phyloP scores from a whole-genome alignment of 2,888 invertebrate genomes.

The Colletes collaris region DNA sequence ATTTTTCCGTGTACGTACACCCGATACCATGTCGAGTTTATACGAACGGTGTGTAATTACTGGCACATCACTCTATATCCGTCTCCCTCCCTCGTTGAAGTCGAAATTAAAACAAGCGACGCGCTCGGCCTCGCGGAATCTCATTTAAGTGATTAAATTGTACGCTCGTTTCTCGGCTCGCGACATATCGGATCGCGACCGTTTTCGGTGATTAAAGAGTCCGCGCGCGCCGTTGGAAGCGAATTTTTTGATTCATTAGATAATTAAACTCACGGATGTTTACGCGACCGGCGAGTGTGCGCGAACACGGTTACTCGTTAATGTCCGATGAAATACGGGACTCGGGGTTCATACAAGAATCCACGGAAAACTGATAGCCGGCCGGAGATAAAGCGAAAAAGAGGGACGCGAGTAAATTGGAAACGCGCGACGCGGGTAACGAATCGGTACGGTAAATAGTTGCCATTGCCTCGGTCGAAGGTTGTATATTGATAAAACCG shows the following conservation, averaged over 20 bases:
- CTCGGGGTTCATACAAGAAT: conserved; percentile 12
- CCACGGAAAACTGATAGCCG: conserved; percentile 10
- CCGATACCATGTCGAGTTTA: conserved; percentile 25
- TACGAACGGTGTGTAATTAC: not conserved
- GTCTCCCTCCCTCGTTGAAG: not conserved
- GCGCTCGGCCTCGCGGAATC: conserved; percentile 17
- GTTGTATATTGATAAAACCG: conserved; percentile 62
- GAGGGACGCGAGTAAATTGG: conserved; percentile 9
- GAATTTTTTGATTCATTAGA: conserved; percentile 51
- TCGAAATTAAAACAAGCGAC: conserved; percentile 46
- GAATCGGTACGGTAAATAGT: conserved; percentile 50
- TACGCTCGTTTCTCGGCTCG: conserved; percentile 27
- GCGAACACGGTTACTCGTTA: conserved; percentile 8
- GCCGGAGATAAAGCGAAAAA: not conserved
- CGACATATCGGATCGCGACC: conserved; percentile 24
- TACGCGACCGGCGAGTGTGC: not conserved
- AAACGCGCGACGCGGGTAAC: conserved; percentile 31
- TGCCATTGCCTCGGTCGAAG: conserved; percentile 41
- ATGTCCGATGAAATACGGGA: conserved; percentile 37
- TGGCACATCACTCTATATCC: not conserved
- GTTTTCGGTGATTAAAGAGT: conserved; percentile 40
- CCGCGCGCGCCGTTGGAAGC: not conserved
- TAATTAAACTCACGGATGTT: conserved; percentile 40
- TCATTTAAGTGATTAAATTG: conserved; percentile 55
- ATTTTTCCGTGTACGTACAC: conserved; percentile 5